Base-by-base conservation (phyloP, 1,140 invertebrate species). In the Hypothenemus hampei region DNA sequence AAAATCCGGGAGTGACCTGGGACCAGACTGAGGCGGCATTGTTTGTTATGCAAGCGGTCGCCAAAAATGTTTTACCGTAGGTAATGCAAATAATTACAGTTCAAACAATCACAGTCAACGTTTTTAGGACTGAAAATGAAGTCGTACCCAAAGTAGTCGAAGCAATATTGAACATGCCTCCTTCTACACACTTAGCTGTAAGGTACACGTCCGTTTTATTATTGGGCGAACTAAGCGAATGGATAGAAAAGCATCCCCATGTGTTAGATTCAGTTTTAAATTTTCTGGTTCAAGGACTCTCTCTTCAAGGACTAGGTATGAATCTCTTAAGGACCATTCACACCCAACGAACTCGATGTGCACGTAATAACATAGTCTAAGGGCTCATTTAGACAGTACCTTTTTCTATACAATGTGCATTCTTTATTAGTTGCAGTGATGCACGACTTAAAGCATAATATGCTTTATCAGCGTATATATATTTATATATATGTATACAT, bases 51-150 rank as follows among this genome's bases (percentile, higher is more conserved):
- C 86, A 92, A 69, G 85, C 93, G 50, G 89, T 97, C 1, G 93
- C 93, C 3, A 95, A 94, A 76, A 96, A 95, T 74, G 89, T 98
- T 69, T 69, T 96, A 63, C 92, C 93, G 93, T 97, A 77, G 86
- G 90, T 86, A 15, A 7, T n/a, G n/a, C n/a, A n/a, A 7, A 6
- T 29, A n/a, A 29, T 29, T 29, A 7, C 26, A 29, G 6, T 29
- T 29, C n/a, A n/a, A 29, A 29, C 26, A 29, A 29, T 29, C 26
- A 7, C 26, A 31, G 13, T 1, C 3, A 3, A 3, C 13, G 26
- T 37, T 77, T 76, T 59, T 71, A 97, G 92, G 21, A 86, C 91
- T 59, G 93, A 97, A 71, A 91, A 89, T 66, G 86, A 90, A 53
- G 85, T 94, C 29, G 89, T 97, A 36, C 91, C 92, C 33, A 89